These are phyloP conservation scores for Ophioninae sp. DNA, from an alignment of 2,888 invertebrate genomes.

Conservation along the genomic window DNA sequence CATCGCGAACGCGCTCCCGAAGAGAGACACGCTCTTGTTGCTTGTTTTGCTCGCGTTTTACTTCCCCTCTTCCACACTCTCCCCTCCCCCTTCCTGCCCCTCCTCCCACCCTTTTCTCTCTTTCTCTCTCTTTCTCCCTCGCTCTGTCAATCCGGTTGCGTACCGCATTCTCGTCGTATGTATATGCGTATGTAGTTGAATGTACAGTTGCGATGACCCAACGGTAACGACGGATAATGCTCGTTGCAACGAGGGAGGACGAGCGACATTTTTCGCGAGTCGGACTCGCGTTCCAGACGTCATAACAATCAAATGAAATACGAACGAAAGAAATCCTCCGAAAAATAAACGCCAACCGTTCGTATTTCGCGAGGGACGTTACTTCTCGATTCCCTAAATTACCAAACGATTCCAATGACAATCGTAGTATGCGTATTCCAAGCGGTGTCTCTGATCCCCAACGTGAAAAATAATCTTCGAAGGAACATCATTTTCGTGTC, in stretches of 20 bases:
- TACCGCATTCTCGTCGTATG: constrained; percentile 43
- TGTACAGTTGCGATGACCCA: constrained; percentile 73
- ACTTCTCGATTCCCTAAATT: no score
- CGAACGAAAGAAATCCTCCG: not conserved
- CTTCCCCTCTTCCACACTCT: not conserved
- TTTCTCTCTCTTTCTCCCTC: constrained; percentile 26
- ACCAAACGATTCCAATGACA: no score
- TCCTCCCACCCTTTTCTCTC: constrained; percentile 27
- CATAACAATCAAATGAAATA: constrained; percentile 5
- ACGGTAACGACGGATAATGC: constrained; percentile 55
- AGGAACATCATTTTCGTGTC: no score
- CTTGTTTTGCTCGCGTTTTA: constrained; percentile 19
- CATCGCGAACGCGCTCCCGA: constrained; percentile 13
- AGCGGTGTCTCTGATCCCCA: no score
- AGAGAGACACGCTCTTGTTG: constrained; percentile 31
- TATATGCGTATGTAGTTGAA: constrained; percentile 54
- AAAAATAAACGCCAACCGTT: not conserved
- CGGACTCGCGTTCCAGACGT: constrained; percentile 2
- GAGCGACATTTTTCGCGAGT: constrained; percentile 29
- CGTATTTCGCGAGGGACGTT: no score
- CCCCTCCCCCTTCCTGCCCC: not conserved
- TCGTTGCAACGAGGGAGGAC: constrained; percentile 34
- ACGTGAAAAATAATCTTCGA: no score
- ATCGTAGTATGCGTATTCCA: no score
- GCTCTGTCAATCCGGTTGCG: constrained; percentile 58